phyloP scores from a whole-genome alignment of 2,113 vertebrate species.

The Ctenodactylus gundi region DNA sequence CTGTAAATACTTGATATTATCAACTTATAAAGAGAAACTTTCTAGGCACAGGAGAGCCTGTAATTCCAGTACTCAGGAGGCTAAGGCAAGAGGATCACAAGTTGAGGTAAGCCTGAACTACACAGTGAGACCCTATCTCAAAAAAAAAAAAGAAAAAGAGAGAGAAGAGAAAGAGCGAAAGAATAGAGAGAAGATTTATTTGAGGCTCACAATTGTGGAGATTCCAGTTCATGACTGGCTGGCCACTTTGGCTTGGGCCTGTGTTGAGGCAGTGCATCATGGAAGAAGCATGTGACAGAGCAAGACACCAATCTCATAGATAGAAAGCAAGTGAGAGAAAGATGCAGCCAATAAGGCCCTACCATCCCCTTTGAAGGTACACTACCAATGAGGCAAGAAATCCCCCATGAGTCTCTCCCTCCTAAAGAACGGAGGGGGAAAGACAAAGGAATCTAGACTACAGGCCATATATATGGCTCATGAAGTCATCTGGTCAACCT shows the following conservation, averaged over 20 bases:
- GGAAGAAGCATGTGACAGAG: background rate
- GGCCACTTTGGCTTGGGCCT: background rate
- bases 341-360: background rate
- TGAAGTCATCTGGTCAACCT: too few species aligned
- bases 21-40: background rate
- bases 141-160: background rate
- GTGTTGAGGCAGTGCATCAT: background rate
- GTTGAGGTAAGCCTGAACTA: background rate
- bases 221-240: background rate
- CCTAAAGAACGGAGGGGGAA: too few species aligned
- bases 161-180: background rate
- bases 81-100: background rate
- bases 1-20: background rate
- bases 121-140: background rate
- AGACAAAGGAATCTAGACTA: too few species aligned
- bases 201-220: background rate
- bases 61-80: background rate
- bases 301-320: background rate
- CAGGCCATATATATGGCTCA: too few species aligned
- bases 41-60: too few species aligned
- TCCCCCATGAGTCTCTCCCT: background rate
- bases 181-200: background rate
- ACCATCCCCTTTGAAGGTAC: background rate
- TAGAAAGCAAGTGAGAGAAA: background rate
- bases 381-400: background rate